Evolutionary conservation across 2,888 invertebrate species (phyloP), one percentile per base, ranked within the genome.

Genomic region (Iphiclides podalirius): DNA sequence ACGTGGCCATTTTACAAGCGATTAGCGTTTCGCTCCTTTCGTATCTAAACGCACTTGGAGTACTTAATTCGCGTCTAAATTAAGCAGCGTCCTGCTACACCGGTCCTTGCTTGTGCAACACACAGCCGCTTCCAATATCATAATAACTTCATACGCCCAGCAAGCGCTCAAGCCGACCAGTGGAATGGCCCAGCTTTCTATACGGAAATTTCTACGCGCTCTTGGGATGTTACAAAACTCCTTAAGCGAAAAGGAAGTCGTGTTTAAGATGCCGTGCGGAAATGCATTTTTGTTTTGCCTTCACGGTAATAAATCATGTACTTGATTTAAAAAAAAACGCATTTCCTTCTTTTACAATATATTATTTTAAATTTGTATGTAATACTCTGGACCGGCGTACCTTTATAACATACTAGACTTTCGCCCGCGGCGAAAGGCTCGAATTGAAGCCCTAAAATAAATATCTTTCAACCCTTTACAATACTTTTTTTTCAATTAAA

Each of bases 171-270:
- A n/a, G n/a, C n/a, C n/a, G 50, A 50, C 50, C 46, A 47, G 47
- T 58, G 52, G 60, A 60, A 64, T 59, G 63, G 59, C 52, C 51
- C 53, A 43, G 55, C 64, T 71, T 67, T 70, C 70, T 68, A 66
- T 43, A 37, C 58, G 66, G 71, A 70, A 63, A 62, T 54, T 51
- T 53, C 57, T 54, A 50, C n/a, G 42, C 40, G 20, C 20, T 7
- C 52, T 39, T 47, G 45, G 36, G 31, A 31, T 13, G 28, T 42
- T 42, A 31, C 15, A 44, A 35, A 33, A 35, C 26, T 45, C 17
- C 31, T 43, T 37, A 44, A 13, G 20, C 28, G 37, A 12, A 31
- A 45, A 13, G 31, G 38, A 38, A 33, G 15, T 35, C 8, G 14
- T 20, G 11, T n/a, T 26, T 7, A 23, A n/a, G n/a, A n/a, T n/a